A percentile compares a stretch with the other conserved stretches of the same genome.
phyloP scores from a whole-genome alignment of 2,113 vertebrate genomes.

The Gobiocypris rarus region DNA sequence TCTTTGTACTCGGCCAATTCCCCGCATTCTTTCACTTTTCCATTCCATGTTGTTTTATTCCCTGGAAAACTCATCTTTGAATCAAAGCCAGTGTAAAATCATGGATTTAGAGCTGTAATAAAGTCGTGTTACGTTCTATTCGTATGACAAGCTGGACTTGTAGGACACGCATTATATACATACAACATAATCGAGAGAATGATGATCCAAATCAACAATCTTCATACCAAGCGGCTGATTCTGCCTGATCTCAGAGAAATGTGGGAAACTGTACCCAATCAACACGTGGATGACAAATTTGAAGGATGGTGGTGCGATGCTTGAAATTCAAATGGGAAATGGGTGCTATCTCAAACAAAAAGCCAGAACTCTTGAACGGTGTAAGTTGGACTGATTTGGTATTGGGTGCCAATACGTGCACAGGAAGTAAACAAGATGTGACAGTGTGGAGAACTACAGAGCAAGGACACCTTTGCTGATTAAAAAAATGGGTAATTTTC shows the following conservation, averaged over 20 bases:
- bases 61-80: constrained; percentile 57
- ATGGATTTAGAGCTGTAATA: constrained; percentile 58
- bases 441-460: constrained; percentile 48
- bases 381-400: constrained; percentile 75
- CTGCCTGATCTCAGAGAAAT: constrained; percentile 15
- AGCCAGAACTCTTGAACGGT: not conserved
- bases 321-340: not conserved
- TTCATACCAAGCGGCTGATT: not conserved
- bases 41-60: constrained; percentile 66
- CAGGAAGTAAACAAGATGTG: constrained; percentile 56
- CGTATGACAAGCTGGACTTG: not conserved
- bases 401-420: constrained; percentile 61
- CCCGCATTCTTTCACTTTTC: constrained; percentile 56
- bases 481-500: constrained; percentile 45
- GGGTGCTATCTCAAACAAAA: not conserved
- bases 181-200: not conserved
- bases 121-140: constrained; percentile 64
- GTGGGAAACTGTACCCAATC: not conserved
- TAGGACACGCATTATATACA: not conserved
- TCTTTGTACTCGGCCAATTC: constrained; percentile 60
- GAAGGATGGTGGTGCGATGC: not conserved
- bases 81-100: constrained; percentile 61
- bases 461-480: not conserved
- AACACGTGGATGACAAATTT: not conserved
- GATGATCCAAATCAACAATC: not conserved